Evolutionary conservation across 1,140 invertebrate genomes (phyloP).

Genomic region (Rhopalosiphum maidis): DNA sequence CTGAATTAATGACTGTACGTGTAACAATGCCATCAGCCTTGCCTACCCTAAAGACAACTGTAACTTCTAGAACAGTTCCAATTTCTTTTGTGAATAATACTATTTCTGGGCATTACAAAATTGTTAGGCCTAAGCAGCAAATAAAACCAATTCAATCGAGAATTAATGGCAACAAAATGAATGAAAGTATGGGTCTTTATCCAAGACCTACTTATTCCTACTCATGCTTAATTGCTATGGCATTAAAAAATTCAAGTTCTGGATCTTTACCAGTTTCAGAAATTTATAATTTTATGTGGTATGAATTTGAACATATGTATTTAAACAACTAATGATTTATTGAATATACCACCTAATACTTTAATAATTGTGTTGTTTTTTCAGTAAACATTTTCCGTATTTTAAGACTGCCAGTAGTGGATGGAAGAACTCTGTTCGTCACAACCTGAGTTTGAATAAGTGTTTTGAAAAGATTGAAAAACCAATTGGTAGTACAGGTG

Average conservation of each 20-base stretch:
- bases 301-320: constrained; percentile 63
- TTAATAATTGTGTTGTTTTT: constrained; percentile 62
- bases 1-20: constrained; percentile 65
- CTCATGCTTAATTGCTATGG: constrained; percentile 96
- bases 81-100: constrained; percentile 53
- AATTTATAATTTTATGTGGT: constrained; percentile 99
- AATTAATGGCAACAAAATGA: not conserved
- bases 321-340: not conserved
- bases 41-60: constrained; percentile 41
- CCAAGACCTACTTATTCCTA: constrained; percentile 98
- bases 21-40: constrained; percentile 62
- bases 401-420: constrained; percentile 96
- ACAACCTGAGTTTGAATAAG: constrained; percentile 95
- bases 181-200: constrained; percentile 67
- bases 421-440: constrained; percentile 97
- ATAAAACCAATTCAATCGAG: constrained; percentile 55
- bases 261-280: constrained; percentile 96
- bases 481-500: constrained; percentile 76
- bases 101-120: constrained; percentile 35
- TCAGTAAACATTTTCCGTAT: constrained; percentile 94
- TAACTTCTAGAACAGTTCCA: constrained; percentile 53
- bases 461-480: constrained; percentile 98
- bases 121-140: constrained; percentile 47
- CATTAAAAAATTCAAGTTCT: constrained; percentile 92
- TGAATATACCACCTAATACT: not conserved